phyloP scores from a whole-genome alignment of 2,113 vertebrate genomes.

The Caracal caracal region DNA sequence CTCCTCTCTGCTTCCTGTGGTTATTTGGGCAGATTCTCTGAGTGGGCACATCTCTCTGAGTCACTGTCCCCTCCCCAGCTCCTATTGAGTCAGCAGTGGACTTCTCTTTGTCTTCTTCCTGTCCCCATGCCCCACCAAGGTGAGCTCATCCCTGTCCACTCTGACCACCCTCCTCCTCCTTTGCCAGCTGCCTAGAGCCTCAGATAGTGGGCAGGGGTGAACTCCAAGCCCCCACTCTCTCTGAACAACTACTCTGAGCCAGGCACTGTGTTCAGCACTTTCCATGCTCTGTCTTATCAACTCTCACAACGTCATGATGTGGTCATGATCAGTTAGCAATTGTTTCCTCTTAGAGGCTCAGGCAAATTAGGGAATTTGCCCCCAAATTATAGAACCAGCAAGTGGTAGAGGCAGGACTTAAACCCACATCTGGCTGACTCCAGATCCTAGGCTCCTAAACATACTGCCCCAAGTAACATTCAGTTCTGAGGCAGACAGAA shows the following conservation, averaged over 20 bases:
- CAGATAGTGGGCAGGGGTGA: neutral
- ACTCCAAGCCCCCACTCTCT: neutral
- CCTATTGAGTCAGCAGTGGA: neutral
- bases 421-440: neutral
- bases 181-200: neutral
- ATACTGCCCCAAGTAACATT: neutral
- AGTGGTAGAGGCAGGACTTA: neutral
- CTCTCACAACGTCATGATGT: neutral
- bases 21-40: neutral
- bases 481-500: neutral
- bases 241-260: neutral
- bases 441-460: neutral
- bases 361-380: neutral
- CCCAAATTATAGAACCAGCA: neutral
- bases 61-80: neutral
- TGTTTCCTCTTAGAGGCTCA: neutral
- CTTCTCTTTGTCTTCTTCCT: neutral
- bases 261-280: neutral
- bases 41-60: slow-evolving; percentile 34
- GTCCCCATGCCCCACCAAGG: neutral
- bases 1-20: slow-evolving; percentile 56
- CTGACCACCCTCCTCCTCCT: neutral
- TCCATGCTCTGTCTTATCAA: neutral
- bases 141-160: neutral
- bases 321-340: neutral